phyloP scores from a whole-genome alignment of 2,797 vertebrate genomes.

The Aulostomus chinensis region DNA sequence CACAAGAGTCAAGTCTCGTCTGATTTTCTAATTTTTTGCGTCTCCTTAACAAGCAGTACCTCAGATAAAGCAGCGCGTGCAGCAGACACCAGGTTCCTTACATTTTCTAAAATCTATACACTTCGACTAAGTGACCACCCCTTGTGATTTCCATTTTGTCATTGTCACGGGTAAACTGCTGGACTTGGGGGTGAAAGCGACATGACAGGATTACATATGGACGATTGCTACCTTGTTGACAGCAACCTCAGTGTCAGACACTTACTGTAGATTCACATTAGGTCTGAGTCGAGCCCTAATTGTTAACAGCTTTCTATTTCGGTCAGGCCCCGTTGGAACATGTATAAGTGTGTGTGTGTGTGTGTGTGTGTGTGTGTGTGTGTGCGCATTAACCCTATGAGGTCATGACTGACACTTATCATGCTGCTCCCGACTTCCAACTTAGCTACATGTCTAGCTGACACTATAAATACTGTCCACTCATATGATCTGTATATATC shows the following conservation, averaged over 20 bases:
- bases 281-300: constrained; percentile 49
- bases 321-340: constrained; percentile 39
- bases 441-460: constrained; percentile 49
- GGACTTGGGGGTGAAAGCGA: background rate
- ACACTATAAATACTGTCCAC: constrained; percentile 64
- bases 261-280: constrained; percentile 37
- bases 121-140: no score
- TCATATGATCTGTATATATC: constrained; percentile 61
- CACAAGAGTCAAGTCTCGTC: no score
- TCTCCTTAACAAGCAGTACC: no score
- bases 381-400: constrained; percentile 32
- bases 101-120: no score
- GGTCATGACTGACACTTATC: constrained; percentile 36
- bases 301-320: constrained; percentile 59
- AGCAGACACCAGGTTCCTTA: no score
- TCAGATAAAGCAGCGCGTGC: no score
- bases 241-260: constrained; percentile 27
- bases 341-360: constrained; percentile 24
- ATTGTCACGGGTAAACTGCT: no score
- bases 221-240: constrained; percentile 17
- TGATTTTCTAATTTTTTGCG: no score
- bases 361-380: constrained; percentile 17
- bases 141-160: no score
- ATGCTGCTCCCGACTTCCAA: constrained; percentile 39
- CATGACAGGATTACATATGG: no score